Conservation (phyloP, 2,888 invertebrate genomes). For the Lymantria dispar region DNA sequence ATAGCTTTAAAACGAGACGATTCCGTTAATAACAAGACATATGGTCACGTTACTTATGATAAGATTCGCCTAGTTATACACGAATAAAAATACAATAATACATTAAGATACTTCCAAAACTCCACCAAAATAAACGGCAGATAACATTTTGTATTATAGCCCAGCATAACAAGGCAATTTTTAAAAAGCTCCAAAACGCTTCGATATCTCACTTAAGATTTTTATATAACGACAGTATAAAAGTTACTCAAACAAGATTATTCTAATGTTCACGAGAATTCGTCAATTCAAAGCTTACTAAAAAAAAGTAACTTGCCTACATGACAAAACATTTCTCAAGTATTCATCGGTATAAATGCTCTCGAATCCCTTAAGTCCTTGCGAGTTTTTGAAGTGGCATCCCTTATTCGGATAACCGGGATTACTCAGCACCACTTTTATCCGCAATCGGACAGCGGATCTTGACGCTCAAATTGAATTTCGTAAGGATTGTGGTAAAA, state of each 20-base stretch:
- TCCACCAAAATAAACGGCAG: no score
- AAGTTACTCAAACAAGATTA: background rate
- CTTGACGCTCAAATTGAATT: conserved; percentile 28
- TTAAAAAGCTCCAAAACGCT: no score
- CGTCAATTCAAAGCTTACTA: background rate
- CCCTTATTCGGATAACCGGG: background rate
- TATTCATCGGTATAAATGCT: background rate
- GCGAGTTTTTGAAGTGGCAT: conserved; percentile 1
- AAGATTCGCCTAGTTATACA: no score
- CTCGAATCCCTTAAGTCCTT: background rate
- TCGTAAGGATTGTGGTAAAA: conserved; percentile 18
- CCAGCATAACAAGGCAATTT: no score
- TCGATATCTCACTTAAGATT: background rate
- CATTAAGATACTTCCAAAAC: no score
- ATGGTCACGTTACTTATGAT: no score
- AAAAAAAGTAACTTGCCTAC: background rate
- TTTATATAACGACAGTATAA: background rate
- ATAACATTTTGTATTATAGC: no score
- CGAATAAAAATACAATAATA: no score
- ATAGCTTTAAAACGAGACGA: no score
- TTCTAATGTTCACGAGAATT: background rate
- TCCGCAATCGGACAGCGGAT: conserved; percentile 20
- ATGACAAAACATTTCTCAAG: background rate
- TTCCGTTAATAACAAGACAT: no score
- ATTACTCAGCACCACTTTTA: conserved; percentile 12